phyloP scores from a whole-genome alignment of 2,888 invertebrate genomes.

The Notocelia uddmanniana region DNA sequence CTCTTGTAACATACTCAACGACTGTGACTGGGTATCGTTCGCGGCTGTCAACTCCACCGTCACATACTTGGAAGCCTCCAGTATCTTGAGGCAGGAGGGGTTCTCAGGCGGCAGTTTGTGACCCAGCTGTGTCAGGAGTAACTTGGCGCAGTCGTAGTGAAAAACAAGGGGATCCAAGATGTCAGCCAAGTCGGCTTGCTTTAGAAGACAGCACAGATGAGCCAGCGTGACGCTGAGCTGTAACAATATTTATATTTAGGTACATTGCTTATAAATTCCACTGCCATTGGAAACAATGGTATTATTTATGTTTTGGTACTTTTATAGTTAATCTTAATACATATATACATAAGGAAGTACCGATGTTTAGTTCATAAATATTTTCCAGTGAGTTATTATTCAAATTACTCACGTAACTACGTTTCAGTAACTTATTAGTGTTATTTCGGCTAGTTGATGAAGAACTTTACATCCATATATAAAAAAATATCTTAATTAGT shows the following conservation, averaged over 20 bases:
- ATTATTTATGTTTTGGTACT: too few species aligned
- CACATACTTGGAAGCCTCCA: slow-evolving; percentile 81
- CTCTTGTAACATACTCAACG: slow-evolving; percentile 76
- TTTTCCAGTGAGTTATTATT: too few species aligned
- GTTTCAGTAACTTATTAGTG: background rate
- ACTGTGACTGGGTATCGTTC: slow-evolving; percentile 69
- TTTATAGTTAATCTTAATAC: too few species aligned
- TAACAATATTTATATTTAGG: slow-evolving; percentile 55
- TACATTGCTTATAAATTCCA: too few species aligned
- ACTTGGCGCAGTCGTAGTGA: slow-evolving; percentile 76
- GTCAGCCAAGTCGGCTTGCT: slow-evolving; percentile 84
- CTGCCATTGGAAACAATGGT: too few species aligned
- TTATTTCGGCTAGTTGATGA: too few species aligned
- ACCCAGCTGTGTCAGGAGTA: slow-evolving; percentile 70
- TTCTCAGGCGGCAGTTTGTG: slow-evolving; percentile 77
- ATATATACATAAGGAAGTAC: too few species aligned
- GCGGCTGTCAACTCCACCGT: slow-evolving; percentile 71
- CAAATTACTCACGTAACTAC: background rate
- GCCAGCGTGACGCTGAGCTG: slow-evolving; percentile 91
- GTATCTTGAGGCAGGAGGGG: slow-evolving; percentile 71
- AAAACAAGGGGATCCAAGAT: slow-evolving; percentile 82
- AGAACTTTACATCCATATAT: background rate
- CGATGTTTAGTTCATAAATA: too few species aligned
- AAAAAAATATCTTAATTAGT: background rate
- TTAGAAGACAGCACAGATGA: slow-evolving; percentile 88